Percentiles rank a stretch among this genome's conserved stretches.
Conservation (phyloP, 1,140 invertebrate species). For the Drosophila quadrilineata region DNA sequence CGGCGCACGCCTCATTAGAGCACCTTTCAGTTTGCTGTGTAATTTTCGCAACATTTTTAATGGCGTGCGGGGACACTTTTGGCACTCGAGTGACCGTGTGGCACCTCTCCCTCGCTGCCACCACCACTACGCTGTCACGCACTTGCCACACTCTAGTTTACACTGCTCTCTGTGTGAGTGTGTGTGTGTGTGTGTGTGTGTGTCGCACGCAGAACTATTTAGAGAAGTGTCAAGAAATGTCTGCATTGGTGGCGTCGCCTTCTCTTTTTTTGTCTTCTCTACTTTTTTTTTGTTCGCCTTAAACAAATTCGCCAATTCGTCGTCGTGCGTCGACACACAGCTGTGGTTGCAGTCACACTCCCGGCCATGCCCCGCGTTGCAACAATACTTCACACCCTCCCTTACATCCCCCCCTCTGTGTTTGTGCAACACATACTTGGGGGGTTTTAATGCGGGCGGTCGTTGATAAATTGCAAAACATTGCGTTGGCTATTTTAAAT, state of each 20-base stretch:
- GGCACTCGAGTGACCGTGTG: conserved; percentile 77
- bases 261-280: neutral
- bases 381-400: too few relatives aligned
- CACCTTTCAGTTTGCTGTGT: conserved; percentile 76
- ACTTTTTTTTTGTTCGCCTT: conserved; percentile 37
- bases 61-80: conserved; percentile 77
- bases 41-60: conserved; percentile 79
- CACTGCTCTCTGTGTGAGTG: conserved; percentile 9
- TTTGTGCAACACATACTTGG: neutral
- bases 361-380: conserved; percentile 38
- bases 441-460: conserved; percentile 49
- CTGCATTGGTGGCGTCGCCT: conserved; percentile 52
- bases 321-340: conserved; percentile 39
- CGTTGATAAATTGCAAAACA: conserved; percentile 77
- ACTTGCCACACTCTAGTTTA: neutral
- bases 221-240: conserved; percentile 80
- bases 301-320: too few relatives aligned
- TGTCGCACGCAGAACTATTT: conserved; percentile 77
- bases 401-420: neutral
- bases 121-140: neutral
- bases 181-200: neutral
- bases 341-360: conserved; percentile 57
- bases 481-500: conserved; percentile 72
- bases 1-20: conserved; percentile 77
- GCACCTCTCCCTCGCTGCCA: conserved; percentile 25